A percentile compares a stretch with the other conserved stretches of the same genome.
Conservation (phyloP, 2,797 vertebrate species). For the Anguilla marmorata region DNA sequence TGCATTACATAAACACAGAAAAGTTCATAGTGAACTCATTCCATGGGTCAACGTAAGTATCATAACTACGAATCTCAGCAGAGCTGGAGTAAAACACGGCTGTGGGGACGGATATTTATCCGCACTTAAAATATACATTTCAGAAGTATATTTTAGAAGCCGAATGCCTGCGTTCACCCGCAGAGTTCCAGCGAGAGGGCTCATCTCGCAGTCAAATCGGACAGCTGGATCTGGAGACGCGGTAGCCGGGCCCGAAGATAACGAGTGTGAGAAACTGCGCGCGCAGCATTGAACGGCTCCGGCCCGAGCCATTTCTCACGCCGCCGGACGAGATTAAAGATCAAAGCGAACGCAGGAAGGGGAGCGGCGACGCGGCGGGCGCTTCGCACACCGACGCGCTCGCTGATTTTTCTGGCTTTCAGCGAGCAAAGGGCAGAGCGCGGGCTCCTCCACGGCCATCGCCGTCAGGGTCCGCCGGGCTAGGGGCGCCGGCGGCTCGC, state of each 20-base stretch:
- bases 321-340: neutral
- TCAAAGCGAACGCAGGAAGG: neutral
- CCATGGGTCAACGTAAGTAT: neutral
- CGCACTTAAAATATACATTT: neutral
- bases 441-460: too few species aligned
- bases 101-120: neutral
- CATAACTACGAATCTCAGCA: neutral
- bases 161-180: neutral
- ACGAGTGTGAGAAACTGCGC: neutral
- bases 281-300: neutral
- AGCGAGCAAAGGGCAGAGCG: neutral
- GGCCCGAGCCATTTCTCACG: neutral
- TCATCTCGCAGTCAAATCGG: neutral
- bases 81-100: neutral
- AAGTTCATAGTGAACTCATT: constrained; percentile 3
- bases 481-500: too few species aligned
- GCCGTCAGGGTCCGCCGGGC: neutral
- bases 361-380: neutral
- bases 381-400: neutral
- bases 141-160: neutral
- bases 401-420: neutral
- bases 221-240: neutral
- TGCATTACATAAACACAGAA: neutral
- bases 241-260: neutral
- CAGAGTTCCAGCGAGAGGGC: neutral